Evolutionary conservation across 2,797 vertebrate species (phyloP), one percentile per base, ranked within the genome.

Genomic region (Poeciliopsis paucimaculata): DNA sequence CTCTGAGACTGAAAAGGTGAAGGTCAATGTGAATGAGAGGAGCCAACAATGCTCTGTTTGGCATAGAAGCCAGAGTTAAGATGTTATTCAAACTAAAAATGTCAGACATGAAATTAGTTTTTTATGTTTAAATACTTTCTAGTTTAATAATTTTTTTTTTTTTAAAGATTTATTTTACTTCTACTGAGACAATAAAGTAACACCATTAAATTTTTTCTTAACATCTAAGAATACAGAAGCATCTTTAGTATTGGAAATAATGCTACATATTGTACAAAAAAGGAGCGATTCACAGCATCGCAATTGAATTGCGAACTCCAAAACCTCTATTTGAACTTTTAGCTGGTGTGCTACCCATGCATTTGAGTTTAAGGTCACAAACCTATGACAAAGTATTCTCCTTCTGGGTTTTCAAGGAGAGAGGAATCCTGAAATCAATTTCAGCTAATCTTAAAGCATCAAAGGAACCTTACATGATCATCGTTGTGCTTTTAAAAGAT

Each of bases 21-120:
- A 95, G 94, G 95, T 95, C 93, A 95, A 84, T 79, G 88, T 82
- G 85, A 92, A 87, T 86, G 88, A 93, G 91, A 91, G 89, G 82
- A 92, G 91, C 88, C 86, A 93, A 95, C 94, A 94, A 94, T 95
- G 94, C 81, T 78, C 87, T 84, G 84, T 84, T 86, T 83, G 88
- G 90, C 90, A 92, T 83, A 86, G 87, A 91, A 80, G 89, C 87
- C 5, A 86, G 84, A 81, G 85, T 86, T 68, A 75, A 92, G 83
- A 91, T 86, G 84, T 79, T 81, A 77, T 74, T 80, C 49, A 79
- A 73, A 73, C 75, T 80, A 81, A 88, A 82, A 85, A 66, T 73
- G 26, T 11, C 39, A 41, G 75, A 78, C 31, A 73, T 66, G 57
- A 41, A 51, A 41, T 1, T n/a, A 60, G 10, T 55, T n/a, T 77